phyloP scores from a whole-genome alignment of 1,140 invertebrate genomes.

The Colletes latitarsis region DNA sequence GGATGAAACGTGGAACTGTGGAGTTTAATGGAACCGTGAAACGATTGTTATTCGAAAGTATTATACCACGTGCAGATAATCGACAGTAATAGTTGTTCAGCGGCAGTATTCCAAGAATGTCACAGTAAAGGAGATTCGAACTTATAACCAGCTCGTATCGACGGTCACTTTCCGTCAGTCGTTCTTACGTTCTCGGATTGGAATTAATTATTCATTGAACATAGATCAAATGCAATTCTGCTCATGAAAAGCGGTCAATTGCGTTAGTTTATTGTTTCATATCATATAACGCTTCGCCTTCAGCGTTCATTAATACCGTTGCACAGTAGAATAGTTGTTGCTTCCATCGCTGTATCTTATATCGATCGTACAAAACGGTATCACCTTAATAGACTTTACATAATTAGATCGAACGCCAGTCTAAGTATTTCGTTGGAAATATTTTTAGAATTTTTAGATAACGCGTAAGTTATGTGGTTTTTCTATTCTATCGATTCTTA shows the following conservation, averaged over 20 bases:
- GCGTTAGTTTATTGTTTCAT: conserved; percentile 42
- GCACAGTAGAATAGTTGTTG: not conserved
- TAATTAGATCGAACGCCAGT: not conserved
- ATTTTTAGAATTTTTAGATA: not conserved
- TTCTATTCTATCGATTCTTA: not conserved
- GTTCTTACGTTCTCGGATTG: conserved; percentile 22
- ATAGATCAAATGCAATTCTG: conserved; percentile 43
- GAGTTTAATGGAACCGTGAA: too few relatives aligned
- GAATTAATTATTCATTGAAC: conserved; percentile 49
- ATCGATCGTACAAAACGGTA: not conserved
- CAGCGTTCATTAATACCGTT: conserved; percentile 26
- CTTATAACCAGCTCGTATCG: not conserved
- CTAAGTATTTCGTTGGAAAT: not conserved
- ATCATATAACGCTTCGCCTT: conserved; percentile 42
- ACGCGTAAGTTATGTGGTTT: too few relatives aligned
- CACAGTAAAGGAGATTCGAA: not conserved
- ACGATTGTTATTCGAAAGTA: too few relatives aligned
- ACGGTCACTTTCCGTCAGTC: conserved; percentile 11
- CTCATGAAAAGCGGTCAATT: conserved; percentile 43
- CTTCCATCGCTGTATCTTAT: not conserved
- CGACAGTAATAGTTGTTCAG: not conserved
- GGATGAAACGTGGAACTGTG: too few relatives aligned
- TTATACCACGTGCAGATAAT: too few relatives aligned
- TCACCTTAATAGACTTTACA: not conserved
- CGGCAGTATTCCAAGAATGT: not conserved